Conservation (phyloP, 2,797 vertebrate genomes). For the Catamblyrhynchus diadema region DNA sequence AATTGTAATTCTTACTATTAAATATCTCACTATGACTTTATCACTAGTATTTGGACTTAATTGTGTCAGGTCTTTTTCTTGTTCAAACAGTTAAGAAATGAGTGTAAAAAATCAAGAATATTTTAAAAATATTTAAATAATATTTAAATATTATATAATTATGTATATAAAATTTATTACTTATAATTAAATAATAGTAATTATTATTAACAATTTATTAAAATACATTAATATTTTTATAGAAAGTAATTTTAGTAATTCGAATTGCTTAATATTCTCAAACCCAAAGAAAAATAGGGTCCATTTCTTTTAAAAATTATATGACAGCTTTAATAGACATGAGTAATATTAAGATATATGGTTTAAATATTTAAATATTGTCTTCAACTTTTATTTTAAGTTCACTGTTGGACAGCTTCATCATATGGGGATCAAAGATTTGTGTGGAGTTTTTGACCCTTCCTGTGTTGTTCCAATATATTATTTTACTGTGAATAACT, state of each 20-base stretch:
- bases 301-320: background rate
- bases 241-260: background rate
- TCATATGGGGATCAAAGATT: background rate
- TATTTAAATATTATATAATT: background rate
- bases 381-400: background rate
- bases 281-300: background rate
- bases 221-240: background rate
- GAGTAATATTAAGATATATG: background rate
- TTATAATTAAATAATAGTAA: background rate
- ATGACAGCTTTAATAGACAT: background rate
- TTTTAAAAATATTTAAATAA: background rate
- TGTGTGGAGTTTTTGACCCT: background rate
- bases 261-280: background rate
- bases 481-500: background rate
- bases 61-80: background rate
- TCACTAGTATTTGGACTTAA: background rate
- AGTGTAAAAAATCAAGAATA: background rate
- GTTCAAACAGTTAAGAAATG: background rate
- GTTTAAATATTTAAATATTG: background rate
- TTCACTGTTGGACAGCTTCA: background rate
- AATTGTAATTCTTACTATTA: background rate
- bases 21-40: background rate
- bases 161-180: background rate
- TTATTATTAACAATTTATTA: background rate
- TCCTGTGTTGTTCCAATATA: background rate